Conservation (phyloP, 2,888 invertebrate species). For the Octonoba sinensis region DNA sequence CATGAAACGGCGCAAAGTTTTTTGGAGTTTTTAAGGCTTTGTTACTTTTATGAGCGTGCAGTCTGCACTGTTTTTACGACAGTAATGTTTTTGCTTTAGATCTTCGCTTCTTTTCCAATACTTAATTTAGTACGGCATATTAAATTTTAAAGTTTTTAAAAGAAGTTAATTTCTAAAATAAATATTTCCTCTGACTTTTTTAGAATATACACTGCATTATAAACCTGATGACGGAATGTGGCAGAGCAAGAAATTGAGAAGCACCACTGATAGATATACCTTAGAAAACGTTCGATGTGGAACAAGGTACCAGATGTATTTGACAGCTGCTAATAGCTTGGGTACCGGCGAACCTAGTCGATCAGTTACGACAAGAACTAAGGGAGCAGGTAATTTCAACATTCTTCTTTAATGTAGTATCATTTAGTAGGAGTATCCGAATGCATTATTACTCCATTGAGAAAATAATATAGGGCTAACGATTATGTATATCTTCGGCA, state of each 20-base stretch:
- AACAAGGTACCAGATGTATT: constrained; percentile 61
- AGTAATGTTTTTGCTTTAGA: too few species aligned
- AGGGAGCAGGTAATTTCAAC: constrained; percentile 60
- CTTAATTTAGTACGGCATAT: too few species aligned
- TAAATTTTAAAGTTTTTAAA: too few species aligned
- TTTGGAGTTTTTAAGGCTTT: too few species aligned
- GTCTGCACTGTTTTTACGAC: too few species aligned
- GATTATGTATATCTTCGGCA: not conserved
- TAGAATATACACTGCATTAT: constrained; percentile 64
- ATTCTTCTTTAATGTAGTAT: not conserved
- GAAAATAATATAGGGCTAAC: not conserved
- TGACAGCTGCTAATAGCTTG: constrained; percentile 64
- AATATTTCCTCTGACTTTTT: not conserved
- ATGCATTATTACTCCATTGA: too few species aligned
- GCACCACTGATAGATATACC: constrained; percentile 29
- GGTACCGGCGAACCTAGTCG: constrained; percentile 63
- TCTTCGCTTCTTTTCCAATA: too few species aligned
- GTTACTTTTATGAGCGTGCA: too few species aligned
- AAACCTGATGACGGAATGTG: constrained; percentile 55
- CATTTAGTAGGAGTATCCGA: not conserved
- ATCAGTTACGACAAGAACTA: constrained; percentile 52
- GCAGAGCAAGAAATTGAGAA: constrained; percentile 47
- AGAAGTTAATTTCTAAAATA: too few species aligned
- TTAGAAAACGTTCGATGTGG: constrained; percentile 59
- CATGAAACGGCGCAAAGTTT: too few species aligned